Evolutionary conservation across 2,113 vertebrate genomes (phyloP), one percentile per base, ranked within the genome.

Genomic region (Pelecanus crispus): DNA sequence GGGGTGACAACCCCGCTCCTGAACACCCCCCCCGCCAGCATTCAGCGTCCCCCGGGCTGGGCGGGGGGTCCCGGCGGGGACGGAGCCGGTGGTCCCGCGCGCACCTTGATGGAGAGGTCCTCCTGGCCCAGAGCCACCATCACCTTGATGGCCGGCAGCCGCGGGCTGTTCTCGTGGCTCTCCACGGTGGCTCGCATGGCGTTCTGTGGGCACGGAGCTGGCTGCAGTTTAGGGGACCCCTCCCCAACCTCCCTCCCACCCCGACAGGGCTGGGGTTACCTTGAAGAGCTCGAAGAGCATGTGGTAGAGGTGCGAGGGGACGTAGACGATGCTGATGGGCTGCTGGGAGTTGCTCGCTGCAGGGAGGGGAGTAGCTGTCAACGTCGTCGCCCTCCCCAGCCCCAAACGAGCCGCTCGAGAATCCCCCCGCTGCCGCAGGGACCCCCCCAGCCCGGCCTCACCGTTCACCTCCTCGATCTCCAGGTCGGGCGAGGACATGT

Each of bases 221-320:
- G 14, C 11, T 38, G 25, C 1, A 8, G 8, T 3, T 74, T 21
- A 88, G 47, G 42, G 59, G 36, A 9, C 6, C 2, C n/a, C 49
- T n/a, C 21, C 7, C 28, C 2, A 44, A 3, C 16, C 15, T 9
- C 38, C 38, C 31, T 2, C 10, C 58, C 2, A 1, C 32, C 31
- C 3, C 1, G 1, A 2, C 5, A 6, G 11, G 34, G 49, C 13
- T 9, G 32, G 62, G 67, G 45, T 84, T 97, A 99, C 99, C 99
- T 99, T 99, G 88, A 99, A 99, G 97, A 99, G 99, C 96, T 99
- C 99, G 50, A 99, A 99, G 85, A 99, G 98, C 98, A 99, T 99
- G 98, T 99, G 99, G 93, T 99, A 99, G 45, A 99, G 98, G 88
- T 99, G 99, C 32, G 99, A 99, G 31, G 99, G 99, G 42, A 99